Evolutionary conservation across 1,140 invertebrate genomes (phyloP), one percentile per base, ranked within the genome.

Genomic region (Lutraria rhynchaena): DNA sequence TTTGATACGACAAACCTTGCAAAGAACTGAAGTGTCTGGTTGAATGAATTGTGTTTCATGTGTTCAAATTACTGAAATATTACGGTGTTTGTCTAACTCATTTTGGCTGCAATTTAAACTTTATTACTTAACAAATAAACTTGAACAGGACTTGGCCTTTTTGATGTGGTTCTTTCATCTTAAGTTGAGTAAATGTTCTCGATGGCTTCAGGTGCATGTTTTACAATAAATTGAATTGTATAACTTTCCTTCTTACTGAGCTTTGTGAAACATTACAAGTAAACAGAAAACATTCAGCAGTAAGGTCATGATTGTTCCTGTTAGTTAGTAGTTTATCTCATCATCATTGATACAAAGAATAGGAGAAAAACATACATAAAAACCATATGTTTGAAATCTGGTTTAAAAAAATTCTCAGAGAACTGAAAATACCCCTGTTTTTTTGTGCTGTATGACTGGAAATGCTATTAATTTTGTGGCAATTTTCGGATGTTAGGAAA

Each of bases 331-430:
- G n/a, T n/a, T n/a, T n/a, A n/a, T n/a, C n/a, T n/a, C n/a, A n/a
- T n/a, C n/a, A n/a, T n/a, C n/a, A n/a, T n/a, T n/a, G n/a, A n/a
- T n/a, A n/a, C n/a, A n/a, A n/a, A n/a, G n/a, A n/a, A n/a, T n/a
- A n/a, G n/a, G n/a, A n/a, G n/a, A n/a, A n/a, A n/a, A 53, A 58
- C 58, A 57, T 19, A 73, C 70, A 73, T 73, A 29, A 58, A 73
- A 73, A 73, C 44, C 70, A 73, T 53, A 73, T 73, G 70, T 73
- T 73, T 73, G 44, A 73, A 73, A 73, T 73, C 51, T 73, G 35
- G 29, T 44, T 65, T 65, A 44, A 19, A 29, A 44, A 44, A 44
- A 65, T 44, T 7, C 27, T 24, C 11, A 7, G 19, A 44, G 19
- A 44, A 65, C 27, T 63, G 60, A 63, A 63, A 63, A 29, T 29